phyloP scores from a whole-genome alignment of 2,113 vertebrate species.

The Dolichallabes microphthalmus region DNA sequence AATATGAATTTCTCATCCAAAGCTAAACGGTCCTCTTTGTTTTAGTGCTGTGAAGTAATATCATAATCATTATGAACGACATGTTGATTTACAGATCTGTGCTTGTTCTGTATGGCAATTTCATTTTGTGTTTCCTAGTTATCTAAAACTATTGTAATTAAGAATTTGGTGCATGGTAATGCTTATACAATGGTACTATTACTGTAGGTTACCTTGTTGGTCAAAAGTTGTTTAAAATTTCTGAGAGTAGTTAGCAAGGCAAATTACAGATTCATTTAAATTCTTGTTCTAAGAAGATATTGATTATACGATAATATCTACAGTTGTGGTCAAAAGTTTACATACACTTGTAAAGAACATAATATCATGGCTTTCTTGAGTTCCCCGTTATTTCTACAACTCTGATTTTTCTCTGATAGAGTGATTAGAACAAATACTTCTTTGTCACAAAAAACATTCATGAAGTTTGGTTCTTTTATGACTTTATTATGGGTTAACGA shows the following conservation, averaged over 20 bases:
- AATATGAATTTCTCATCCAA: slow-evolving; percentile 17
- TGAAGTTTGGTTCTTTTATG: too few species aligned
- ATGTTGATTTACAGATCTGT: not conserved
- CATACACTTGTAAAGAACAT: too few species aligned
- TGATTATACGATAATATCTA: not conserved
- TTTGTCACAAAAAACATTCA: too few species aligned
- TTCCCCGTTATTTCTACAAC: too few species aligned
- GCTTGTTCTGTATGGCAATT: not conserved
- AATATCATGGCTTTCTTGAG: too few species aligned
- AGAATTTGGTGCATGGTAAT: not conserved
- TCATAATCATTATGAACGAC: not conserved
- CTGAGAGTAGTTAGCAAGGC: not conserved
- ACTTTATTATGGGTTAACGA: too few species aligned
- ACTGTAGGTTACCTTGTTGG: not conserved
- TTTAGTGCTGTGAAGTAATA: not conserved
- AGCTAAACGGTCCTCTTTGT: not conserved
- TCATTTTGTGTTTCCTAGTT: not conserved
- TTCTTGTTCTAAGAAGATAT: not conserved
- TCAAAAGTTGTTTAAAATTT: not conserved
- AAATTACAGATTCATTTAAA: not conserved
- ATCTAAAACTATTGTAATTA: not conserved
- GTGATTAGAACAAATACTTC: too few species aligned
- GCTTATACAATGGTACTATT: not conserved
- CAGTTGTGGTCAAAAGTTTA: too few species aligned
- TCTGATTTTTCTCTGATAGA: too few species aligned